A percentile compares a stretch with the other conserved stretches of the same genome.
phyloP scores from a whole-genome alignment of 30 jellyfish, hydroid and myxozoan species.

The Aurelia aurita region DNA sequence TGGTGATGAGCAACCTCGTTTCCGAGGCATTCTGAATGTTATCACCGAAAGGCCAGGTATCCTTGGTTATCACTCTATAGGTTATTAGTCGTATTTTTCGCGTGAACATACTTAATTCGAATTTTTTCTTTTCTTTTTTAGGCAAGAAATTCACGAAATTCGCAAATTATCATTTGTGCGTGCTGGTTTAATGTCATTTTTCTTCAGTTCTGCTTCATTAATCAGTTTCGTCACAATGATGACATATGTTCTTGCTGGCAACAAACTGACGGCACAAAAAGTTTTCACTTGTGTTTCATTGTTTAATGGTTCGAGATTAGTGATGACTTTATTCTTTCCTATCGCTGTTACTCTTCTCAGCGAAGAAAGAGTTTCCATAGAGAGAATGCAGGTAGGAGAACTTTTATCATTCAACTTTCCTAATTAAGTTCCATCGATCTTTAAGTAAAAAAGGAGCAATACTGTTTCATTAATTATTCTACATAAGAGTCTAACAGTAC shows the following conservation, averaged over 20 bases:
- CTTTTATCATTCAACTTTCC: too few relatives aligned
- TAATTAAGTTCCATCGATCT: too few relatives aligned
- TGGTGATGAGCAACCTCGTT: too few relatives aligned
- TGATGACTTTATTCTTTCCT: slow-evolving; percentile 81
- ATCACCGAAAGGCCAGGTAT: too few relatives aligned
- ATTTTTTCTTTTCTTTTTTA: slow-evolving; percentile 18
- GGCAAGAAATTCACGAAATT: slow-evolving; percentile 76
- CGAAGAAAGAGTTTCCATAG: slow-evolving; percentile 81
- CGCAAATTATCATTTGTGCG: slow-evolving; percentile 68
- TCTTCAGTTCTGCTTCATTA: slow-evolving; percentile 86
- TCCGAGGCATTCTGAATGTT: too few relatives aligned
- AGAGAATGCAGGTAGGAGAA: slow-evolving; percentile 82
- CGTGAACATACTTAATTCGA: too few relatives aligned
- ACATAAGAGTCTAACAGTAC: too few relatives aligned
- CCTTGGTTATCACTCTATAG: too few relatives aligned
- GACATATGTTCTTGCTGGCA: slow-evolving; percentile 85
- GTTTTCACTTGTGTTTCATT: slow-evolving; percentile 79
- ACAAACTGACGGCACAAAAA: slow-evolving; percentile 72
- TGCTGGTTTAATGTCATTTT: slow-evolving; percentile 85
- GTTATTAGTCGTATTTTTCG: too few relatives aligned
- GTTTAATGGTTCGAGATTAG: slow-evolving; percentile 73
- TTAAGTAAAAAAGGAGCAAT: too few relatives aligned
- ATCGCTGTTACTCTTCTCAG: slow-evolving; percentile 78
- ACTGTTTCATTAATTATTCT: too few relatives aligned
- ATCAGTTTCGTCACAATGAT: slow-evolving; percentile 81